A percentile compares a stretch with the other conserved stretches of the same genome.
Conservation (phyloP, 1,140 invertebrate species). For the Babylonia areolata region DNA sequence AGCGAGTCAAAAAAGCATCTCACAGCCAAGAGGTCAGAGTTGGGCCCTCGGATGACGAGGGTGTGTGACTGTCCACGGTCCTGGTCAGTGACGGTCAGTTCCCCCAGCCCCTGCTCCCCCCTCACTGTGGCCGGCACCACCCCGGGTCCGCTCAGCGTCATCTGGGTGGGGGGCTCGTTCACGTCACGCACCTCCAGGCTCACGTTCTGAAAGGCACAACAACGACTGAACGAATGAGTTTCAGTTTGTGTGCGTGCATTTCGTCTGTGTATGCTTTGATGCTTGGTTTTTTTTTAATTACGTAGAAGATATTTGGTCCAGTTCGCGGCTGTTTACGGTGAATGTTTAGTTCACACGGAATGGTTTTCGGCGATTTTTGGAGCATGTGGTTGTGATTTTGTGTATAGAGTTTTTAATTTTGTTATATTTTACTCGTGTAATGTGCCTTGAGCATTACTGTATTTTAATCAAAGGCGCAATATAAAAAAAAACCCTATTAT, state of each 20-base stretch:
- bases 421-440: too few species aligned
- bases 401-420: too few species aligned
- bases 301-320: too few species aligned
- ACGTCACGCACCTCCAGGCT: slow-evolving; percentile 50
- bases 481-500: background rate
- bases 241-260: background rate
- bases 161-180: slow-evolving; percentile 58
- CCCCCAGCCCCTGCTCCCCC: slow-evolving; percentile 45
- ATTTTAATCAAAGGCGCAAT: too few species aligned
- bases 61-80: slow-evolving; percentile 56
- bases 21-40: slow-evolving; percentile 60
- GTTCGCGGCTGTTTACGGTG: too few species aligned
- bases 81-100: slow-evolving; percentile 50
- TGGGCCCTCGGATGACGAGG: slow-evolving; percentile 47
- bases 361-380: background rate
- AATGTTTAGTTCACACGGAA: too few species aligned
- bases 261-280: too few species aligned
- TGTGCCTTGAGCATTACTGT: too few species aligned
- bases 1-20: too few species aligned
- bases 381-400: background rate
- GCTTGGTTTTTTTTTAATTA: too few species aligned
- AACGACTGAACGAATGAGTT: background rate
- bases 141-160: slow-evolving; percentile 52
- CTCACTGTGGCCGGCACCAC: slow-evolving; percentile 47
- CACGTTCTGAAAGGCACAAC: slow-evolving; percentile 36